These are phyloP conservation scores for Scaptomyza polygonia DNA, from an alignment of 2,888 invertebrate species.

Conservation along the genomic window DNA sequence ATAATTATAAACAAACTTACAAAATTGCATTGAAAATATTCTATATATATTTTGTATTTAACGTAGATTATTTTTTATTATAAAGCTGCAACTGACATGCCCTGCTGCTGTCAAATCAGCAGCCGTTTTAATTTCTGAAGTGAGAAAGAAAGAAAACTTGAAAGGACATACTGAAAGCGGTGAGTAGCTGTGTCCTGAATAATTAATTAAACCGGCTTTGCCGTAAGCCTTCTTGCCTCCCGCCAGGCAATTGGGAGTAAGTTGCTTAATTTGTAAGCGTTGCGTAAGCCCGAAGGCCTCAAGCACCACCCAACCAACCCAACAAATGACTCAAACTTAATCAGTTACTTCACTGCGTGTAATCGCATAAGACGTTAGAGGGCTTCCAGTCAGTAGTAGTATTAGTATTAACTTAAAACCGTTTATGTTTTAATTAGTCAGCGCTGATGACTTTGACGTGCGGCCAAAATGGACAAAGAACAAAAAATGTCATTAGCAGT, in stretches of 20 bases:
- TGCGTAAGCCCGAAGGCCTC: constrained; percentile 32
- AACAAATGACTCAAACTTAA: constrained; percentile 45
- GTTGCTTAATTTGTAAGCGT: constrained; percentile 37
- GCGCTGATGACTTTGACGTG: constrained; percentile 40
- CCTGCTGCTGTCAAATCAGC: constrained; percentile 24
- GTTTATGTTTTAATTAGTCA: constrained; percentile 65
- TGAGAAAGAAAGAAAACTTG: neutral
- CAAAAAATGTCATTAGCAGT: constrained; percentile 28
- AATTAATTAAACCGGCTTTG: constrained; percentile 66
- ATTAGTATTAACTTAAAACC: constrained; percentile 14
- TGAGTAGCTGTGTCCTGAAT: constrained; percentile 63
- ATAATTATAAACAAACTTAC: no score
- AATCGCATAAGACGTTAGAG: constrained; percentile 32
- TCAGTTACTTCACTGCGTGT: constrained; percentile 41
- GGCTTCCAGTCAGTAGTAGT: neutral
- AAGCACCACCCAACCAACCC: constrained; percentile 1
- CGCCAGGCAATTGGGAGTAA: constrained; percentile 1
- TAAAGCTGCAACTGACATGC: constrained; percentile 4
- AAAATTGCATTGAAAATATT: no score
- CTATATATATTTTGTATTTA: no score
- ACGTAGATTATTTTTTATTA: no score
- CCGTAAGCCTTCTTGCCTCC: constrained; percentile 1
- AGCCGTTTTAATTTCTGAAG: neutral
- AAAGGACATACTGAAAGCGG: constrained; percentile 8
- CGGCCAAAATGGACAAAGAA: neutral